These are phyloP conservation scores for Ceramica pisi DNA, from an alignment of 2,888 invertebrate species.

Conservation along the genomic window DNA sequence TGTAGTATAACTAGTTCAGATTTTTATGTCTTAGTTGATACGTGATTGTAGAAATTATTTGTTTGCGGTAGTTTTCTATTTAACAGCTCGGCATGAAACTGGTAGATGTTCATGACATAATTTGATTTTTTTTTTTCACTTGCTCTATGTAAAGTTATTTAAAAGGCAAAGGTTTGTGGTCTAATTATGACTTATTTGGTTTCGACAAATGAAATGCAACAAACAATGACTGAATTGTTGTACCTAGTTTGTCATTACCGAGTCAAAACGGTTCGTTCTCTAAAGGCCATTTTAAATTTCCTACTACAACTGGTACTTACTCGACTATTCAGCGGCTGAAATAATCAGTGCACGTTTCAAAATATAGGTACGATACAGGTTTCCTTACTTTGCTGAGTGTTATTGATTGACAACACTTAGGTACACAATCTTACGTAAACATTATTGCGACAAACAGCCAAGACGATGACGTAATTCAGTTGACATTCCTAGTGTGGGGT, in stretches of 20 bases:
- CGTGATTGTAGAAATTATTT: slow-evolving; percentile 40
- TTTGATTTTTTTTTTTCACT: slow-evolving; percentile 17
- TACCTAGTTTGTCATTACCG: slow-evolving; percentile 30
- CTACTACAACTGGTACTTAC: background rate
- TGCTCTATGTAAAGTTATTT: slow-evolving; percentile 28
- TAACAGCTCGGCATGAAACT: slow-evolving; percentile 8
- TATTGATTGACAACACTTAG: slow-evolving; percentile 11
- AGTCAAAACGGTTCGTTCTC: background rate
- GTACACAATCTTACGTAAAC: slow-evolving; percentile 27
- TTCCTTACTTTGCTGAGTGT: background rate
- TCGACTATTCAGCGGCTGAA: background rate
- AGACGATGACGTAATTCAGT: slow-evolving; percentile 80
- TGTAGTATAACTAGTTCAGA: slow-evolving; percentile 54
- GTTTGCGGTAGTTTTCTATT: slow-evolving; percentile 48
- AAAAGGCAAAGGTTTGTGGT: slow-evolving; percentile 49
- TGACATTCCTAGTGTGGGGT: slow-evolving; percentile 87
- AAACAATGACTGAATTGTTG: slow-evolving; percentile 24
- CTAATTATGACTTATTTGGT: slow-evolving; percentile 4
- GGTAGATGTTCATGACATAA: slow-evolving; percentile 28
- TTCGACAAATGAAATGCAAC: slow-evolving; percentile 19
- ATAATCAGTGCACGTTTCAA: slow-evolving; percentile 10
- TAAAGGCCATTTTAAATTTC: background rate
- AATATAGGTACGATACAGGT: background rate
- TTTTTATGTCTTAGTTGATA: slow-evolving; percentile 56
- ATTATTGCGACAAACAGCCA: slow-evolving; percentile 31